A percentile compares a stretch with the other conserved stretches of the same genome.
Evolutionary conservation across 2,797 vertebrate genomes (phyloP).

Genomic region (Phalanger gymnotis): DNA sequence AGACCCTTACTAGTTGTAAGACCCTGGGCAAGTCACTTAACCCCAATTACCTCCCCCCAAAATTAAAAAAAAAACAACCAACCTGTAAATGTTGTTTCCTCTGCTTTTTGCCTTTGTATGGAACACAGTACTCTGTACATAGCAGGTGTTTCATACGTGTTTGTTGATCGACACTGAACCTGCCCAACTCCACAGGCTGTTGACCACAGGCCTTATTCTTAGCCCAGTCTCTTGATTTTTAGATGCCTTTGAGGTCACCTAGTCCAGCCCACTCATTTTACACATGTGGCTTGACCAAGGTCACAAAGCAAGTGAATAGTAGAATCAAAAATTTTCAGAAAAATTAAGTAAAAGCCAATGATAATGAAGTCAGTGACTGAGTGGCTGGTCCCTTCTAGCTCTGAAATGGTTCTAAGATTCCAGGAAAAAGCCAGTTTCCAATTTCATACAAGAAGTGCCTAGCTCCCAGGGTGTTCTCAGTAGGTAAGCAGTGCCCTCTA

Average conservation of each 20-base stretch:
- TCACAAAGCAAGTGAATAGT: neutral
- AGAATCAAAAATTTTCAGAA: neutral
- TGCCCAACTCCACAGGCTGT: neutral
- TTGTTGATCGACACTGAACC: neutral
- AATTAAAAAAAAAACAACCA: neutral
- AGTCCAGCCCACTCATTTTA: neutral
- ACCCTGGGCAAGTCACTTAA: neutral
- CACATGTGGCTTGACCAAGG: neutral
- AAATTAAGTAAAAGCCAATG: neutral
- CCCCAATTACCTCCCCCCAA: neutral
- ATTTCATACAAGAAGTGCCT: neutral
- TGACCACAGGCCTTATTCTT: neutral
- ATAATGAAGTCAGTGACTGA: neutral
- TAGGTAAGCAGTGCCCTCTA: neutral
- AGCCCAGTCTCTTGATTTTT: neutral
- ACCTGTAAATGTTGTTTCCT: neutral
- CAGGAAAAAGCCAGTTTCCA: neutral
- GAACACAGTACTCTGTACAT: neutral
- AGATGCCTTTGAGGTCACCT: neutral
- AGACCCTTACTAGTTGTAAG: neutral
- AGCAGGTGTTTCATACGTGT: neutral
- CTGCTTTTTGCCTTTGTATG: neutral
- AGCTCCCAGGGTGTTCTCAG: neutral
- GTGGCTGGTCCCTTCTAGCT: neutral
- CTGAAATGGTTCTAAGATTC: neutral